Evolutionary conservation across 1,140 invertebrate species (phyloP), one percentile per base, ranked within the genome.

Genomic region (Drosophila sechellia): DNA sequence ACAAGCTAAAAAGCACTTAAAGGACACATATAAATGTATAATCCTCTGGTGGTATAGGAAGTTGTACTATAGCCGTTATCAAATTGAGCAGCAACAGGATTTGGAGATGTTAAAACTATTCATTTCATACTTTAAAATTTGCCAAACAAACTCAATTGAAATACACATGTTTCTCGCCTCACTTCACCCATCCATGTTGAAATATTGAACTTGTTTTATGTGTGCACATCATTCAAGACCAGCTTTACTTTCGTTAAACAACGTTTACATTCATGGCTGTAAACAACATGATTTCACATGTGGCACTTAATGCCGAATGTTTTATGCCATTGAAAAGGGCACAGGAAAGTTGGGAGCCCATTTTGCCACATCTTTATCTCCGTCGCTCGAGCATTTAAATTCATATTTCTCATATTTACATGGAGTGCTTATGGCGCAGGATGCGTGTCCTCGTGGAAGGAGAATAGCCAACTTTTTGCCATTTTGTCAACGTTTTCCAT

Each of bases 381-480:
- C 50, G 70, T 81, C 69, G 63, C 27, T 42, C 37, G 27, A 20
- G 15, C 39, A 74, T 81, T 81, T 83, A 74, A 81, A 83, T 83
- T 81, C 37, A 63, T 48, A 69, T 81, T 83, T 77, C 63, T 35
- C 59, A 65, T 65, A 81, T 76, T 81, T 76, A 56, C 61, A 81
- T 81, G 17, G 40, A 40, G 73, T 71, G 70, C 70, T 81, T 80
- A 80, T 81, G 64, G 53, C 15, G 77, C 57, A 34, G 53, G 4
- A 54, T 31, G 22, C 37, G n/a, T n/a, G n/a, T n/a, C n/a, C n/a
- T n/a, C 17, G 20, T 15, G 35, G 35, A 39, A 40, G 50, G 11
- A 43, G 39, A 43, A 48, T 37, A 10, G 25, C 25, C 46, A 71
- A 77, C 50, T 72, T 64, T 78, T 78, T 60, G 50, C 54, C 53